These are phyloP conservation scores for Meliscaeva auricollis DNA, from an alignment of 2,888 invertebrate species.

Conservation along the genomic window DNA sequence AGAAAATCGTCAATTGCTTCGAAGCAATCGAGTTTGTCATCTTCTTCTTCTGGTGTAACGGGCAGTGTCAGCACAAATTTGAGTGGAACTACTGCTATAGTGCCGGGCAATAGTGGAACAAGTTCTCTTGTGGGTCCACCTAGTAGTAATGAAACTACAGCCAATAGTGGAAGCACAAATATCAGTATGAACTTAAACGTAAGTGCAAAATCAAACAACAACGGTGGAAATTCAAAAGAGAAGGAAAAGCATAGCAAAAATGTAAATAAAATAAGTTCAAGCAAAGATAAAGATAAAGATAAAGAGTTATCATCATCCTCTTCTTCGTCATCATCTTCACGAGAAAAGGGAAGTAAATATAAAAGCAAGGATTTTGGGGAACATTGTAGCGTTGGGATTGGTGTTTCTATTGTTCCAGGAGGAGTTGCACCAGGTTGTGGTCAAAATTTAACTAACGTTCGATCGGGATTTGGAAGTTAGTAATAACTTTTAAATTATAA, in stretches of 20 bases:
- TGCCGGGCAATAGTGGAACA: constrained; percentile 59
- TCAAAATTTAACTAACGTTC: constrained; percentile 34
- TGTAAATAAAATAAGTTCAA: constrained; percentile 81
- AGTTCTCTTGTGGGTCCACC: constrained; percentile 50
- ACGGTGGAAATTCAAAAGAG: constrained; percentile 80
- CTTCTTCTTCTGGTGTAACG: constrained; percentile 72
- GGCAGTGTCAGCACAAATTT: constrained; percentile 54
- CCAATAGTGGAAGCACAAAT: constrained; percentile 60
- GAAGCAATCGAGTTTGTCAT: constrained; percentile 78
- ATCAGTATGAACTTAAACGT: constrained; percentile 76
- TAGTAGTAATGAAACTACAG: constrained; percentile 55
- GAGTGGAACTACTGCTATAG: constrained; percentile 44
- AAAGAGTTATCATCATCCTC: constrained; percentile 80
- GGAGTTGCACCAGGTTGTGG: constrained; percentile 47
- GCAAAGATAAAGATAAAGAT: constrained; percentile 83
- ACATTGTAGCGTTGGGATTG: constrained; percentile 37
- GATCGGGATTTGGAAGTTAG: constrained; percentile 44
- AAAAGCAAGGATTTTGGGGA: constrained; percentile 81
- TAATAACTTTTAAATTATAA: not conserved
- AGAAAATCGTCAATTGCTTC: constrained; percentile 82
- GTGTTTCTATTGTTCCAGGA: constrained; percentile 61
- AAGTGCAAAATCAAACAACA: constrained; percentile 64
- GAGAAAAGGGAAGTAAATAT: constrained; percentile 83
- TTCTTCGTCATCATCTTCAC: constrained; percentile 81
- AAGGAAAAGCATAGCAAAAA: constrained; percentile 84